These are phyloP conservation scores for Vanessa cardui DNA, from an alignment of 2,888 invertebrate genomes.

Conservation along the genomic window DNA sequence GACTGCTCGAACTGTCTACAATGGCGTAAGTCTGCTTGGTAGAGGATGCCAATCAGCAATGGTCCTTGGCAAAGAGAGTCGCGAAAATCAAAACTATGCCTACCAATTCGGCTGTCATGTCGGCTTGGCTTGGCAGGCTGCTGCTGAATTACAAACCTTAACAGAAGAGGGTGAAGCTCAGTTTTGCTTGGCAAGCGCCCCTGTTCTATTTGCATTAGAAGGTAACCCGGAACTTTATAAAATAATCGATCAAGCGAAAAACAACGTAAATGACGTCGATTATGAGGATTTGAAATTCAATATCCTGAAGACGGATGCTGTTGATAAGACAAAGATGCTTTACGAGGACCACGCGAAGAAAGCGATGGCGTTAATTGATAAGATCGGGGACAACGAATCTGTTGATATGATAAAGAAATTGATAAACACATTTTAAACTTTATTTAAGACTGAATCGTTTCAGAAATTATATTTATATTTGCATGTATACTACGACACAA, in stretches of 20 bases:
- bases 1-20: slow-evolving; percentile 87
- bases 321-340: slow-evolving; percentile 69
- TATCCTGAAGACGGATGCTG: slow-evolving; percentile 73
- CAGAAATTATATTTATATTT: too few relatives aligned
- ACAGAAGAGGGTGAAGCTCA: slow-evolving; percentile 85
- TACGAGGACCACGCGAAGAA: slow-evolving; percentile 72
- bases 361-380: slow-evolving; percentile 67
- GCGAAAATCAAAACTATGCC: slow-evolving; percentile 86
- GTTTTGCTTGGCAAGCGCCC: slow-evolving; percentile 91
- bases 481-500: too few relatives aligned
- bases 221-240: slow-evolving; percentile 88
- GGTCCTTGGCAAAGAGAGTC: slow-evolving; percentile 87
- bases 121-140: slow-evolving; percentile 91
- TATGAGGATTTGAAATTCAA: slow-evolving; percentile 83
- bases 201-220: slow-evolving; percentile 91
- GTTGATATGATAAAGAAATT: slow-evolving; percentile 75
- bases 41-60: slow-evolving; percentile 91
- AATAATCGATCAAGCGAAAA: slow-evolving; percentile 84
- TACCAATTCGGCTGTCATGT: slow-evolving; percentile 92
- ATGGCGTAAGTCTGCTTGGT: slow-evolving; percentile 86
- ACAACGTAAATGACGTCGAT: slow-evolving; percentile 86
- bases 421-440: slow-evolving; percentile 27
- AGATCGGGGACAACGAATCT: slow-evolving; percentile 69
- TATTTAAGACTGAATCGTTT: too few relatives aligned
- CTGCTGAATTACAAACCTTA: slow-evolving; percentile 65